Evolutionary conservation across 2,113 vertebrate species (phyloP).

Genomic region (Perca flavescens): DNA sequence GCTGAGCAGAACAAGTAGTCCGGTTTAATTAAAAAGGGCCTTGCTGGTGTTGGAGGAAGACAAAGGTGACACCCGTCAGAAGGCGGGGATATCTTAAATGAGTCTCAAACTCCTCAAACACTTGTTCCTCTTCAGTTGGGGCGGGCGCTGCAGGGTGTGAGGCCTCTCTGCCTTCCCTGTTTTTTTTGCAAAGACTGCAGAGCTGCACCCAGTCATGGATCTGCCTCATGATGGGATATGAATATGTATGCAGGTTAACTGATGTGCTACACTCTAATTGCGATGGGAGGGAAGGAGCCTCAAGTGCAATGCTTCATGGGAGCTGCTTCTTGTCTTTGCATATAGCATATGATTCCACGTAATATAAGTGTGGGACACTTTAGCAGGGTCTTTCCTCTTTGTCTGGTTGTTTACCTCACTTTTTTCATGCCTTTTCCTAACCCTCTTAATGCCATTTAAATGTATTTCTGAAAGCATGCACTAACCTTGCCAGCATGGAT

Average conservation of each 20-base stretch:
- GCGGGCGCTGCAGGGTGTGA: slow-evolving; percentile 36
- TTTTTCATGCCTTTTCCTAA: slow-evolving; percentile 8
- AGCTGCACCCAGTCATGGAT: slow-evolving; percentile 55
- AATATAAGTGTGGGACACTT: slow-evolving; percentile 7
- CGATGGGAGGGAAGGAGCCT: slow-evolving; percentile 57
- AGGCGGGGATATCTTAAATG: slow-evolving; percentile 34
- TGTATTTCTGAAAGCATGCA: not conserved
- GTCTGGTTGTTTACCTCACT: slow-evolving; percentile 3
- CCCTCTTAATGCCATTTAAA: not conserved
- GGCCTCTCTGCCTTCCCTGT: slow-evolving; percentile 12
- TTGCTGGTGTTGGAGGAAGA: slow-evolving; percentile 47
- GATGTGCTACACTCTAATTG: slow-evolving; percentile 72
- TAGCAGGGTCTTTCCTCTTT: not conserved
- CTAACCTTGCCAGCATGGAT: slow-evolving; percentile 44
- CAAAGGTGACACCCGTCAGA: slow-evolving; percentile 55
- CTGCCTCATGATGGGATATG: slow-evolving; percentile 63
- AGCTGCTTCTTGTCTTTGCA: slow-evolving; percentile 41
- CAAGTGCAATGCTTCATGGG: slow-evolving; percentile 59
- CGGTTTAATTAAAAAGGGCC: slow-evolving; percentile 61
- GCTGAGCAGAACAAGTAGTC: slow-evolving; percentile 51
- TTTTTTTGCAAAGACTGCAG: slow-evolving; percentile 39
- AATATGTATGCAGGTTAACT: slow-evolving; percentile 81
- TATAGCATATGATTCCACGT: slow-evolving; percentile 22
- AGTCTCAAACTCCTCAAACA: slow-evolving; percentile 7
- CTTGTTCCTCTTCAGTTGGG: slow-evolving; percentile 15